These are phyloP conservation scores for Fratercula arctica DNA, from an alignment of 2,797 vertebrate species.

Conservation along the genomic window DNA sequence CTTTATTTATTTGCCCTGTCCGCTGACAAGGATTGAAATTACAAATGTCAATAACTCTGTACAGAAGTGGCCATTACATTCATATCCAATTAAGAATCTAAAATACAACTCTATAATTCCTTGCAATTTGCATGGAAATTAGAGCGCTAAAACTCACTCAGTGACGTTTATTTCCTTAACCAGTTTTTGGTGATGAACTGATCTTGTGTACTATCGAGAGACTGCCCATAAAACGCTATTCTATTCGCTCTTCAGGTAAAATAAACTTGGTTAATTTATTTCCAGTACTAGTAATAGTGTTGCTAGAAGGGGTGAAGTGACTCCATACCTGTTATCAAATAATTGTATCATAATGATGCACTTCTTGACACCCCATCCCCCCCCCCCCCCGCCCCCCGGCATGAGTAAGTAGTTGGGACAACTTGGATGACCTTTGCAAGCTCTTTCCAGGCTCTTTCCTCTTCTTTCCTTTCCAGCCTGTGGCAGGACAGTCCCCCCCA, in stretches of 20 bases:
- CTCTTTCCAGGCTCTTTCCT: not conserved
- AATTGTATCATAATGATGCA: not conserved
- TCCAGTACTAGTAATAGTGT: not conserved
- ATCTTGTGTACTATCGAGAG: not conserved
- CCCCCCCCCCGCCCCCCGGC: rapidly evolving
- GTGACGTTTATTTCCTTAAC: not conserved
- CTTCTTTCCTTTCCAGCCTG: rapidly evolving
- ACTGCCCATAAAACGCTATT: not conserved
- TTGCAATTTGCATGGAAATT: slow-evolving; percentile 14
- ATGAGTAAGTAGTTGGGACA: not conserved
- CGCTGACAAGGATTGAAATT: not conserved
- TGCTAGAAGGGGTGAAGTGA: not conserved
- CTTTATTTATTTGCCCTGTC: not conserved
- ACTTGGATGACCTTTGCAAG: not conserved
- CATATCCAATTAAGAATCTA: not conserved
- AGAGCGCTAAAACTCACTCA: not conserved
- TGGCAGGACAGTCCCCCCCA: not conserved
- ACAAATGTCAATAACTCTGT: not conserved
- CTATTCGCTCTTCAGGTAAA: not conserved
- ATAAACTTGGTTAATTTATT: not conserved
- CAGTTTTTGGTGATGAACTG: not conserved
- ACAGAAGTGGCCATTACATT: not conserved
- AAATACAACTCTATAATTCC: not conserved
- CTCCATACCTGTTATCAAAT: not conserved
- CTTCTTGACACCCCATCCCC: rapidly evolving